A percentile compares a stretch with the other conserved stretches of the same genome.
Conservation (phyloP, 1,140 invertebrate genomes). For the Cotesia vestalis region DNA sequence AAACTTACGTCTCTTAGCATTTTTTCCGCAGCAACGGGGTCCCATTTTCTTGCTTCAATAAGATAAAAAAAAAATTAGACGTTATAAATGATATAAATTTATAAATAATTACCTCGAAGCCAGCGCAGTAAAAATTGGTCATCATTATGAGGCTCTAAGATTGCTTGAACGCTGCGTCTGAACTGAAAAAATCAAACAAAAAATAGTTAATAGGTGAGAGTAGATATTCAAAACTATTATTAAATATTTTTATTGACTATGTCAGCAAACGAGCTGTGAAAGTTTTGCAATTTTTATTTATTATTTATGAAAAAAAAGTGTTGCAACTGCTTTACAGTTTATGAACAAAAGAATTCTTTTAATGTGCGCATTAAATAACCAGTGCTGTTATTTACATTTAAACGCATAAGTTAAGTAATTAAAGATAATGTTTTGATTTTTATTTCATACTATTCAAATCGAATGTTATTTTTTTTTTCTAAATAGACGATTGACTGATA, state of each 20-base stretch:
- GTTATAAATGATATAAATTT: conserved; percentile 24
- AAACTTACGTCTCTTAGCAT: conserved; percentile 84
- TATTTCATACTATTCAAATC: too few species aligned
- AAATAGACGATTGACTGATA: too few species aligned
- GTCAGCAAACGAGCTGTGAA: too few species aligned
- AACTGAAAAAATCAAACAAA: conserved; percentile 71
- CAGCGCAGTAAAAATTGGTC: conserved; percentile 82
- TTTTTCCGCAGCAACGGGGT: conserved; percentile 81
- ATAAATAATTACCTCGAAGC: conserved; percentile 74
- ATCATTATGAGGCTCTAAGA: conserved; percentile 76
- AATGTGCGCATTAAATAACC: too few species aligned
- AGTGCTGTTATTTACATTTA: too few species aligned
- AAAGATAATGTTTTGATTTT: too few species aligned
- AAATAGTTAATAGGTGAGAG: conserved; percentile 6
- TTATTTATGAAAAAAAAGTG: conserved; percentile 13
- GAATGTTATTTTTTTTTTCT: too few species aligned
- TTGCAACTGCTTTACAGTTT: too few species aligned
- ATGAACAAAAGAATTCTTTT: too few species aligned
- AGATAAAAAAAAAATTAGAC: conserved; percentile 35
- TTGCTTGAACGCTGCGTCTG: conserved; percentile 72
- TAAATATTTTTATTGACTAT: conserved; percentile 7
- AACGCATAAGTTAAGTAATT: too few species aligned
- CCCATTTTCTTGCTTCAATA: conserved; percentile 81
- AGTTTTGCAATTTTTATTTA: conserved; percentile 6
- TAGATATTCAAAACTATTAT: neutral